Evolutionary conservation across 1,140 invertebrate species (phyloP).

Genomic region (Polypedilum vanderplanki): DNA sequence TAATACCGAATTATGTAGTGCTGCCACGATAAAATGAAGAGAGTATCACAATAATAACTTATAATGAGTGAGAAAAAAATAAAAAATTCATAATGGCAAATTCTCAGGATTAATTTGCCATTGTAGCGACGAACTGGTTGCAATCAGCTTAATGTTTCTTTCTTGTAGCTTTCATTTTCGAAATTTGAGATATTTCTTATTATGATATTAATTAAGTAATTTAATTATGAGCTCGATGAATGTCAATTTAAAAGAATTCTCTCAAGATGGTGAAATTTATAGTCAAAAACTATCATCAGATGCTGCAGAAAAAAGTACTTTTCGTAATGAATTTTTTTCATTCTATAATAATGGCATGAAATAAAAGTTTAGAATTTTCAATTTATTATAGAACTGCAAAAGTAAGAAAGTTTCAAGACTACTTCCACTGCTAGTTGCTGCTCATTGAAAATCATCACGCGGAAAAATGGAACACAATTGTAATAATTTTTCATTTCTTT

Average conservation of each 20-base stretch:
- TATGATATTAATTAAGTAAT: too few relatives aligned
- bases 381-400: neutral
- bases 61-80: slow-evolving; percentile 13
- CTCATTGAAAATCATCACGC: slow-evolving; percentile 11
- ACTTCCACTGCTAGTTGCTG: neutral
- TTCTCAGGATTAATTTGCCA: neutral
- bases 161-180: too few relatives aligned
- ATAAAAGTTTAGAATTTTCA: neutral
- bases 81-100: neutral
- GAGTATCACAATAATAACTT: slow-evolving; percentile 8
- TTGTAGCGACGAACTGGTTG: too few relatives aligned
- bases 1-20: slow-evolving; percentile 10
- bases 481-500: neutral
- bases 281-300: neutral
- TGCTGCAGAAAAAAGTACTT: neutral
- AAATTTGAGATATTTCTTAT: too few relatives aligned
- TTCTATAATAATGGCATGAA: neutral
- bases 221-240: too few relatives aligned
- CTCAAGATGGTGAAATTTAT: too few relatives aligned
- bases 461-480: slow-evolving; percentile 5
- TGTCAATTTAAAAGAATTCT: too few relatives aligned
- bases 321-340: neutral
- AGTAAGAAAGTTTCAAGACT: neutral
- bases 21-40: neutral
- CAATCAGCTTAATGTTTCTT: too few relatives aligned